Evolutionary conservation across 2,113 vertebrate genomes (phyloP).

Genomic region (Psophia crepitans): DNA sequence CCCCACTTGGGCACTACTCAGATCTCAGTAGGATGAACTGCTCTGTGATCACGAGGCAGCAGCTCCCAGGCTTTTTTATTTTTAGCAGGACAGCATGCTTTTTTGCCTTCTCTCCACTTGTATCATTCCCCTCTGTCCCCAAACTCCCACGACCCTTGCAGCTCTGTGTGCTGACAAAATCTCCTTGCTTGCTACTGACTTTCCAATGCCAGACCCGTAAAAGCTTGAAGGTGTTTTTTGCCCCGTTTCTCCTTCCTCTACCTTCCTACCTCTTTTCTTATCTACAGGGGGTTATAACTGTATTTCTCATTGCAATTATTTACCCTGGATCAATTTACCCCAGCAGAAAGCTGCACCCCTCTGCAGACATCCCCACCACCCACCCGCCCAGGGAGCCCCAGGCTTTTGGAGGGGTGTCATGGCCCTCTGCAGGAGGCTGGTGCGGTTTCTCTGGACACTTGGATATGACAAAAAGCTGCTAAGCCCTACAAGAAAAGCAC

Average conservation of each 20-base stretch:
- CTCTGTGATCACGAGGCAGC: background rate
- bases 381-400: rapidly evolving
- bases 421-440: rapidly evolving
- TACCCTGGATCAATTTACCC: background rate
- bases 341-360: background rate
- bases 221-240: background rate
- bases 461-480: background rate
- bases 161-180: background rate
- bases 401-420: background rate
- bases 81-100: background rate
- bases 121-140: background rate
- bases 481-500: background rate
- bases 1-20: background rate
- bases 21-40: background rate
- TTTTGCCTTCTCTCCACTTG: background rate
- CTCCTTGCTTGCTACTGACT: background rate
- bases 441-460: background rate
- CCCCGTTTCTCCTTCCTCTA: background rate
- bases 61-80: background rate
- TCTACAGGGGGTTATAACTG: background rate
- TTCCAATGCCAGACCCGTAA: background rate
- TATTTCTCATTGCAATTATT: background rate
- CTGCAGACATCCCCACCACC: background rate
- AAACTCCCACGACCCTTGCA: background rate
- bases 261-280: background rate